phyloP scores from a whole-genome alignment of 2,113 vertebrate species.

The Phaethornis superciliosus region DNA sequence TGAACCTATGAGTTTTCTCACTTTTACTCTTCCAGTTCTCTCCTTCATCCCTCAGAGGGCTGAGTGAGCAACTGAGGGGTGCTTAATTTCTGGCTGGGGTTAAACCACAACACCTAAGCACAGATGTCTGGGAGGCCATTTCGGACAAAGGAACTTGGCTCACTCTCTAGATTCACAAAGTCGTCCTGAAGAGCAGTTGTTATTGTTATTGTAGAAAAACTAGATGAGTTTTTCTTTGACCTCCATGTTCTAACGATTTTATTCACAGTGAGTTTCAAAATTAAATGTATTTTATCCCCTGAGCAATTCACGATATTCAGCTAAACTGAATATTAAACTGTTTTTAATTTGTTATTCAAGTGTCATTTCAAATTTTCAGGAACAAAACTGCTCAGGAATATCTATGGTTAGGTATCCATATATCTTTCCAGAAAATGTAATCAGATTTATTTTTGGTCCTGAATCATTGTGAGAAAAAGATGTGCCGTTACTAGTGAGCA shows the following conservation, averaged over 20 bases:
- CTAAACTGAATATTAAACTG: background rate
- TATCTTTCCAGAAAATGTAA: background rate
- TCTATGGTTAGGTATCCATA: background rate
- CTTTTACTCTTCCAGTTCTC: too few species aligned
- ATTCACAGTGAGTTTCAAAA: background rate
- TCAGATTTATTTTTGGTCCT: constrained; percentile 30
- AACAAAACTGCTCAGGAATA: background rate
- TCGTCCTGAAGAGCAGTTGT: background rate
- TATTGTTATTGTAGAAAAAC: background rate
- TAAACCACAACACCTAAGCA: background rate
- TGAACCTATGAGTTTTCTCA: too few species aligned
- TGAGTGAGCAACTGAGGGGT: too few species aligned
- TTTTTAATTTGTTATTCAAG: background rate
- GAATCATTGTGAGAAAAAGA: constrained; percentile 17
- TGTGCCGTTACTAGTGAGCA: constrained; percentile 15
- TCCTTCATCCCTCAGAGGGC: too few species aligned
- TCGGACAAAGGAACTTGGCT: background rate
- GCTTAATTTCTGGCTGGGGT: too few species aligned
- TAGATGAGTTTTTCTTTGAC: rapidly evolving
- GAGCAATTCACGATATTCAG: background rate
- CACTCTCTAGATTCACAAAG: background rate
- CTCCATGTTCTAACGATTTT: background rate
- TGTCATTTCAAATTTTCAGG: background rate
- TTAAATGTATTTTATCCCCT: background rate
- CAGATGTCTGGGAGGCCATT: background rate